Percentiles rank a stretch among this genome's conserved stretches.
phyloP scores from a whole-genome alignment of 2,888 invertebrate genomes.

The Xylota sylvarum region DNA sequence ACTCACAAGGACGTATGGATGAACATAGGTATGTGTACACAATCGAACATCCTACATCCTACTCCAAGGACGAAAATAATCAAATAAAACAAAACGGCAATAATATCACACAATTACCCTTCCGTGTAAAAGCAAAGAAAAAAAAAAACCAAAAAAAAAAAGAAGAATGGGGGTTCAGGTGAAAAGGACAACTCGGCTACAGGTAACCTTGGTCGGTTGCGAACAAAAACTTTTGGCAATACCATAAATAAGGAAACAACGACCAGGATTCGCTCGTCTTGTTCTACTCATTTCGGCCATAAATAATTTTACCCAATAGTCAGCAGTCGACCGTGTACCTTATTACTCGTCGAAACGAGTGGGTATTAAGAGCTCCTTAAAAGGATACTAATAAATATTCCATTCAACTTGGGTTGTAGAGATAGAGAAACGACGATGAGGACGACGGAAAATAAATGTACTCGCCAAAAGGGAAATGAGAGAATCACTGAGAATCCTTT shows the following conservation, averaged over 20 bases:
- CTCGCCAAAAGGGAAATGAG: slow-evolving; percentile 42
- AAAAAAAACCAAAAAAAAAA: not conserved
- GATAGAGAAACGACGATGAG: slow-evolving; percentile 25
- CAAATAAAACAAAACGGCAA: slow-evolving; percentile 41
- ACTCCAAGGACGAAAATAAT: slow-evolving; percentile 11
- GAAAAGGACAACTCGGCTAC: slow-evolving; percentile 23
- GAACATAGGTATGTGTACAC: not conserved
- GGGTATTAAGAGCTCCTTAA: slow-evolving; percentile 73
- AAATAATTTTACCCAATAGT: slow-evolving; percentile 72
- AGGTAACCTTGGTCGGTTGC: not conserved
- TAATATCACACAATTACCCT: slow-evolving; percentile 27
- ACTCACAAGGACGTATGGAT: not conserved
- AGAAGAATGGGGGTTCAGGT: not conserved
- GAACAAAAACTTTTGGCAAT: slow-evolving; percentile 36
- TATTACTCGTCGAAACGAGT: slow-evolving; percentile 61
- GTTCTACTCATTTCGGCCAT: slow-evolving; percentile 54
- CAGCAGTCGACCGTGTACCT: slow-evolving; percentile 61
- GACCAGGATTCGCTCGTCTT: slow-evolving; percentile 53
- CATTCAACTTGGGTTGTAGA: slow-evolving; percentile 7
- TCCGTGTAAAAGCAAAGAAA: too few relatives aligned
- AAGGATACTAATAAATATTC: slow-evolving; percentile 74
- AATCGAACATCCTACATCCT: not conserved
- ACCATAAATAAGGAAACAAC: slow-evolving; percentile 70
- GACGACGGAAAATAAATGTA: slow-evolving; percentile 54
- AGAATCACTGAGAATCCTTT: slow-evolving; percentile 58